Conservation (phyloP, 1,140 invertebrate species). For the Apis laboriosa region DNA sequence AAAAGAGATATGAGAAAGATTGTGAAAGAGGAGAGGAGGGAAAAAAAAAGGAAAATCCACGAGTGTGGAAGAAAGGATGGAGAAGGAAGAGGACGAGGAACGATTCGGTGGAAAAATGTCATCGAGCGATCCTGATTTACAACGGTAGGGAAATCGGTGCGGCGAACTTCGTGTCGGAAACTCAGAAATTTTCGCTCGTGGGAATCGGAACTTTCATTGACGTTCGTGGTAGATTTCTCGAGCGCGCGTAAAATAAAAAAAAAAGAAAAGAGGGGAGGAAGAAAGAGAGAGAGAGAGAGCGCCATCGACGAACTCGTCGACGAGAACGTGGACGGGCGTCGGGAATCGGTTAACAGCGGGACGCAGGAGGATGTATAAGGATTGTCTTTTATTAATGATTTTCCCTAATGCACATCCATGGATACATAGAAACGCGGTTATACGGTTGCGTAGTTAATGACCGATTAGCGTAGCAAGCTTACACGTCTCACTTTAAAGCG, state of each 20-base stretch:
- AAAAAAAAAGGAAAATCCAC: conserved; percentile 13
- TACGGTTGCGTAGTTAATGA: conserved; percentile 53
- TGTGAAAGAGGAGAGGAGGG: conserved; percentile 14
- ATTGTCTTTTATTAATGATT: conserved; percentile 20
- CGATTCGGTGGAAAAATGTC: conserved; percentile 68
- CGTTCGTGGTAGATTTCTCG: conserved; percentile 29
- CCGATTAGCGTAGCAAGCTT: conserved; percentile 62
- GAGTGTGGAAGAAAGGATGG: not conserved
- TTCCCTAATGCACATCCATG: not conserved
- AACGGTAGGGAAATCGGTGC: conserved; percentile 68
- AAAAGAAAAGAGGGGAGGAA: not conserved
- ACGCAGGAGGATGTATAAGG: not conserved
- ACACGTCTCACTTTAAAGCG: conserved; percentile 39
- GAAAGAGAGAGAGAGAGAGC: too few species aligned
- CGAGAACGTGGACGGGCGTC: too few species aligned
- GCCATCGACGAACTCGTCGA: too few species aligned
- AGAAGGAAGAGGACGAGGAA: conserved; percentile 7
- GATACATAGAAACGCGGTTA: conserved; percentile 29
- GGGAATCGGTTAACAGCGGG: not conserved
- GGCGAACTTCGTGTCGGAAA: conserved; percentile 59
- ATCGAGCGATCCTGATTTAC: conserved; percentile 75
- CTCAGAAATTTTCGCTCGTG: conserved; percentile 62
- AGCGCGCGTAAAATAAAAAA: conserved; percentile 23
- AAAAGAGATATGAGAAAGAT: conserved; percentile 32
- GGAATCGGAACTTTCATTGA: conserved; percentile 59